Base-by-base conservation (phyloP, 2,888 invertebrate genomes). In the Pseudoips prasinana region DNA sequence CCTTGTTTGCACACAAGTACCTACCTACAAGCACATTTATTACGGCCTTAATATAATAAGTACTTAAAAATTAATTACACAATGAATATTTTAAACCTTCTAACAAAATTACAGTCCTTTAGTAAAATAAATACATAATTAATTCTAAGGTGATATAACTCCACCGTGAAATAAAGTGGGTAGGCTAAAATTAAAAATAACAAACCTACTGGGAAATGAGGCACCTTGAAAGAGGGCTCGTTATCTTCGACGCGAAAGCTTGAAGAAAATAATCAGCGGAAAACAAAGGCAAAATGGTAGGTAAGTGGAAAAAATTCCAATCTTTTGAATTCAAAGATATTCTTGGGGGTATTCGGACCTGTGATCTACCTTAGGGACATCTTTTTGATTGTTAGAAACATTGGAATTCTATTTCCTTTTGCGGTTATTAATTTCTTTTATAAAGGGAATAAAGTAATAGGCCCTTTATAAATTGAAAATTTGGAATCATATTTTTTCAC, bases 131-230 rank as follows among this genome's bases (percentile, higher is more conserved):
- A 39, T 33, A 43, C 36, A 39, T 27, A 40, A 31, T 50, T 39
- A 31, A 39, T 41, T 46, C 33, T 29, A 22, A 37, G 35, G 22
- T 42, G 51, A 51, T 57, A 58, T 14, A 14, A 46, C 42, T 57
- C 47, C 52, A 36, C 31, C 33, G 33, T 46, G 39, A 52, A 62
- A 62, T 48, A 52, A 60, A 63, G 53, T 63, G 54, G 45, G 41
- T 34, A 46, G 55, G 46, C 53, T 62, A 50, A 73, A 76, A 72
- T 71, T 73, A 75, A 76, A 76, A 76, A 73, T 65, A 73, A 73
- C 62, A 68, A 70, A 70, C 58, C 69, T 61, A 60, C 60, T 61
- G 69, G 74, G 72, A 77, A 77, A 74, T 76, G 73, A 74, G 72
- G 67, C 68, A 62, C 61, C 66, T 68, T 59, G 54, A 64, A 68